Evolutionary conservation across 1,140 invertebrate species (phyloP), one percentile per base, ranked within the genome.

Genomic region (Asbolus verrucosus): DNA sequence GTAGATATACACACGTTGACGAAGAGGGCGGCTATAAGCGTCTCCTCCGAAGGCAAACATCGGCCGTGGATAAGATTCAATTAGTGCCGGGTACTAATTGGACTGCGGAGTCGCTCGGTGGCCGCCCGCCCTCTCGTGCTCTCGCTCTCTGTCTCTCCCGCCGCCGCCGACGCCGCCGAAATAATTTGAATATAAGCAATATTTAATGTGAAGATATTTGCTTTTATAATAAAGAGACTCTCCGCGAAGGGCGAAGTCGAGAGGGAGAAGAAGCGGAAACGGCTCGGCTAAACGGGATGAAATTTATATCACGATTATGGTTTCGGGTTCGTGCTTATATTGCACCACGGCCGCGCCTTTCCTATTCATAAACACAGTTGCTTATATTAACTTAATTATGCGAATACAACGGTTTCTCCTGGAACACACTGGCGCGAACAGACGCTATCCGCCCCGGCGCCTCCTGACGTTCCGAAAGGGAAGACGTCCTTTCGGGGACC

Each of bases 111-210:
- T 62, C 71, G 62, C 68, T 54, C 61, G 66, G 66, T 59, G 65
- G 60, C 69, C 66, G 69, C 70, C 71, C 66, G 70, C 67, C n/a
- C n/a, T n/a, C n/a, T 67, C 46, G 8, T 14, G 21, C 11, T 18
- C 16, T 5, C 21, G 1, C 11, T 54, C 46, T 27, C 27, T 54
- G 46, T 54, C 46, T 1, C 18, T n/a, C 21, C 16, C 43, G 8
- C 16, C 1, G 21, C 9, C 16, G 59, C 16, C 43, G 9, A 6
- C 1, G 15, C 9, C 16, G 59, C 30, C 68, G 72, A 76, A 76
- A 77, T 79, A 79, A 78, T 78, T 79, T 78, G 76, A 79, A 79
- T 79, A 77, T 79, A 76, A 79, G 78, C 74, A 76, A 73, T 77
- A 78, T 77, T 79, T 77, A 79, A 79, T 76, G 72, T 76, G 67